These are phyloP conservation scores for Loriculus beryllinus DNA, from an alignment of 2,797 vertebrate species.

Conservation along the genomic window DNA sequence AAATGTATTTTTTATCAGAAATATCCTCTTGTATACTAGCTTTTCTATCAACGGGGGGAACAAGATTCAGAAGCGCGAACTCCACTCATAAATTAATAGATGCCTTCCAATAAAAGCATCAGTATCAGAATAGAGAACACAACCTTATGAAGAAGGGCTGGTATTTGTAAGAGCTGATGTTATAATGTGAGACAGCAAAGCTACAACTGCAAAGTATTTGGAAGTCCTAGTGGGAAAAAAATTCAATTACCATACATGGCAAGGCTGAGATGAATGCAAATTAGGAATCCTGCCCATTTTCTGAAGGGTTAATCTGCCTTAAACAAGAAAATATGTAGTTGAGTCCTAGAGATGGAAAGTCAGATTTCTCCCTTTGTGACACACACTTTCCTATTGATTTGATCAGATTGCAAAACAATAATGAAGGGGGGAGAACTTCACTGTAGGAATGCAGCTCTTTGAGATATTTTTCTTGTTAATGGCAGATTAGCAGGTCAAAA, in stretches of 20 bases:
- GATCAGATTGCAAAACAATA: neutral
- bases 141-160: neutral
- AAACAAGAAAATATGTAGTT: neutral
- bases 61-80: neutral
- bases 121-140: neutral
- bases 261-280: neutral
- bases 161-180: neutral
- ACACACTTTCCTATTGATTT: neutral
- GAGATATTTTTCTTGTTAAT: constrained; percentile 1
- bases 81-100: neutral
- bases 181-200: neutral
- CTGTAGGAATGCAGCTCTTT: neutral
- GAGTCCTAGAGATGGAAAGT: neutral
- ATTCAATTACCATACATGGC: neutral
- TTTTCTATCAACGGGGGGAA: neutral
- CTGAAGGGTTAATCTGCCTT: neutral
- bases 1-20: neutral
- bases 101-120: neutral
- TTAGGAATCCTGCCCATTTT: neutral
- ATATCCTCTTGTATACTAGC: neutral
- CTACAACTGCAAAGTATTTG: neutral
- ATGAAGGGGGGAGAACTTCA: neutral
- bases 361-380: neutral
- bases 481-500: neutral
- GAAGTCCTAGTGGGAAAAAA: neutral